Conservation (phyloP, 2,113 vertebrate species). For the Aptenodytes forsteri region DNA sequence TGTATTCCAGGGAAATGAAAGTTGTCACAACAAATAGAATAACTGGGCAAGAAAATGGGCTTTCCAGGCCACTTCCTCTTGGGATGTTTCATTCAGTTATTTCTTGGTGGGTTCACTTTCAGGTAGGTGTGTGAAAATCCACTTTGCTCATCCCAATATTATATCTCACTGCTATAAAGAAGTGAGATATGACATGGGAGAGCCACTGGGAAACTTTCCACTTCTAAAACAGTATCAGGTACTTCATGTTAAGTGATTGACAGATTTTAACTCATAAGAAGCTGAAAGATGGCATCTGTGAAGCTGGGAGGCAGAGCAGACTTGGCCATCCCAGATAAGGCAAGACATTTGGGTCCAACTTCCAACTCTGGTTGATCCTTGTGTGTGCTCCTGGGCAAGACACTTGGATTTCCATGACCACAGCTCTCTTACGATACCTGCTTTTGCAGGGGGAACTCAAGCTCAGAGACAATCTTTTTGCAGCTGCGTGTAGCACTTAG, state of each 20-base stretch:
- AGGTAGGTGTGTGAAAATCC: not conserved
- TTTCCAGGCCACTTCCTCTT: not conserved
- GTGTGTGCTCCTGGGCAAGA: not conserved
- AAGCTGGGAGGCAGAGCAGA: not conserved
- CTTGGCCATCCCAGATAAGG: not conserved
- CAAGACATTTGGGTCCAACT: not conserved
- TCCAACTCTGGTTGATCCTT: not conserved
- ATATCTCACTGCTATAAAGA: not conserved
- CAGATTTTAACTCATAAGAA: not conserved
- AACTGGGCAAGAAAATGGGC: not conserved
- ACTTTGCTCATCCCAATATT: not conserved
- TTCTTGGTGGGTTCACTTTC: not conserved
- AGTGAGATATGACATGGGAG: not conserved
- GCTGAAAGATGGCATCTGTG: not conserved
- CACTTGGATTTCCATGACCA: not conserved
- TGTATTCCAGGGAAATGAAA: conserved; percentile 24
- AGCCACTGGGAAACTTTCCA: not conserved
- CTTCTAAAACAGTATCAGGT: not conserved
- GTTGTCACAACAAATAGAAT: conserved; percentile 37
- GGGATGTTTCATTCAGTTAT: not conserved
- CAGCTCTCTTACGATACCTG: not conserved
- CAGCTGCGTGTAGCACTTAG: rapidly evolving
- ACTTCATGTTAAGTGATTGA: not conserved
- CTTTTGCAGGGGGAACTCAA: not conserved
- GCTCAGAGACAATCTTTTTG: not conserved